Evolutionary conservation across 2,797 vertebrate species (phyloP).

Genomic region (Pipistrellus pygmaeus): DNA sequence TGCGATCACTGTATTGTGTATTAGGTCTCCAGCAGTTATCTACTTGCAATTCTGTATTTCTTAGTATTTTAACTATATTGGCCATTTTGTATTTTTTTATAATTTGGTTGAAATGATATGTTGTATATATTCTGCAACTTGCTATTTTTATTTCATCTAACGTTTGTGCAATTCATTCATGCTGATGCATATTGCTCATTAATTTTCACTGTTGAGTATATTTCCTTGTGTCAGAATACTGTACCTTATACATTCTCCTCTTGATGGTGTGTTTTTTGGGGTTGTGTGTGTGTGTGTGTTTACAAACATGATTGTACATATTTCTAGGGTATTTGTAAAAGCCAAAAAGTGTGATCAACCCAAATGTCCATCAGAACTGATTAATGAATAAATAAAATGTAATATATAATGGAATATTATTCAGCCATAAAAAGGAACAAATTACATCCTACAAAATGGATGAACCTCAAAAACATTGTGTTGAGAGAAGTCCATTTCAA

Average conservation of each 20-base stretch:
- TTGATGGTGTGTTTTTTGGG: background rate
- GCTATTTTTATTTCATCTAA: background rate
- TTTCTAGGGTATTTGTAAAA: background rate
- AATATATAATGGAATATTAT: background rate
- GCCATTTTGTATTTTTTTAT: background rate
- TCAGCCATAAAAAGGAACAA: background rate
- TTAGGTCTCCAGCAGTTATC: background rate
- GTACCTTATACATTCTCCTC: background rate
- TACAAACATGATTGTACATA: background rate
- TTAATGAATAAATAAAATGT: background rate
- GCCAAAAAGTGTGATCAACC: background rate
- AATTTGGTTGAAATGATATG: too few species aligned
- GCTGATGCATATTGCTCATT: background rate
- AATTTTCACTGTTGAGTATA: background rate
- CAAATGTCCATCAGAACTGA: background rate
- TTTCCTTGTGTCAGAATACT: background rate
- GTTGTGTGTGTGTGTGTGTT: background rate
- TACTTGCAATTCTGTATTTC: background rate
- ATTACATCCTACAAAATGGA: background rate
- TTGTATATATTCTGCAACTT: background rate
- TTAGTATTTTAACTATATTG: conserved; percentile 29
- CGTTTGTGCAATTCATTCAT: background rate
- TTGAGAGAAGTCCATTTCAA: background rate
- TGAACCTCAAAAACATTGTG: background rate
- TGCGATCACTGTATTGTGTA: background rate